Percentiles rank a stretch among this genome's conserved stretches.
phyloP scores from a whole-genome alignment of 1,140 invertebrate species.

The Drosophila navojoa region DNA sequence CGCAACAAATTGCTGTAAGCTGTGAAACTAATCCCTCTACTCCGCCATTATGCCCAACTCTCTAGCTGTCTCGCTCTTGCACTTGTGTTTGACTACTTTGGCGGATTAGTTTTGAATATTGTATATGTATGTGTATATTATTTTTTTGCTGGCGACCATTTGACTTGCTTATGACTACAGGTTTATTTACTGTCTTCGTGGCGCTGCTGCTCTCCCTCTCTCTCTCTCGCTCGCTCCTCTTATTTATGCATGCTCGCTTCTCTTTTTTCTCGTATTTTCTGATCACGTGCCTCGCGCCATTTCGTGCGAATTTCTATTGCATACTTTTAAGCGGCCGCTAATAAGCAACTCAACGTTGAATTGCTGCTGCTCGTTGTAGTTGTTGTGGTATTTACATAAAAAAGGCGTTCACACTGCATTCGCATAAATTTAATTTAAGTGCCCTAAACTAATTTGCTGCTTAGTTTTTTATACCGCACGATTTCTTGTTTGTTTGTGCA shows the following conservation, averaged over 20 bases:
- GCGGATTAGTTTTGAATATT: slow-evolving; percentile 73
- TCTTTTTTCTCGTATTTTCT: not conserved
- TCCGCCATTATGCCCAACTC: not conserved
- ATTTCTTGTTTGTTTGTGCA: not conserved
- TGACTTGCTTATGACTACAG: slow-evolving; percentile 44
- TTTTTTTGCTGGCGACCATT: slow-evolving; percentile 33
- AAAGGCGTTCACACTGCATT: slow-evolving; percentile 49
- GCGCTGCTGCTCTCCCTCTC: not conserved
- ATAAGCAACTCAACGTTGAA: slow-evolving; percentile 27
- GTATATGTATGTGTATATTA: slow-evolving; percentile 31
- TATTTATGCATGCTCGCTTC: not conserved
- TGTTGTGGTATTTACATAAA: slow-evolving; percentile 19
- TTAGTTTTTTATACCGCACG: not conserved
- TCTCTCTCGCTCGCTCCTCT: not conserved
- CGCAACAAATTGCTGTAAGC: slow-evolving; percentile 80
- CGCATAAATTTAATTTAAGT: slow-evolving; percentile 36
- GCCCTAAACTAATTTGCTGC: not conserved
- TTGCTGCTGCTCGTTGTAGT: not conserved
- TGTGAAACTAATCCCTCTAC: slow-evolving; percentile 74
- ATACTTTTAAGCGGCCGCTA: slow-evolving; percentile 41
- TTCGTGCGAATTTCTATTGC: slow-evolving; percentile 37
- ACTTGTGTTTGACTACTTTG: slow-evolving; percentile 63
- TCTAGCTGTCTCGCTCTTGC: not conserved
- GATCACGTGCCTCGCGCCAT: slow-evolving; percentile 3
- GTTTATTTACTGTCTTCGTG: not conserved